Evolutionary conservation across 2,888 invertebrate species (phyloP), one percentile per base, ranked within the genome.

Genomic region (Notocelia uddmanniana): DNA sequence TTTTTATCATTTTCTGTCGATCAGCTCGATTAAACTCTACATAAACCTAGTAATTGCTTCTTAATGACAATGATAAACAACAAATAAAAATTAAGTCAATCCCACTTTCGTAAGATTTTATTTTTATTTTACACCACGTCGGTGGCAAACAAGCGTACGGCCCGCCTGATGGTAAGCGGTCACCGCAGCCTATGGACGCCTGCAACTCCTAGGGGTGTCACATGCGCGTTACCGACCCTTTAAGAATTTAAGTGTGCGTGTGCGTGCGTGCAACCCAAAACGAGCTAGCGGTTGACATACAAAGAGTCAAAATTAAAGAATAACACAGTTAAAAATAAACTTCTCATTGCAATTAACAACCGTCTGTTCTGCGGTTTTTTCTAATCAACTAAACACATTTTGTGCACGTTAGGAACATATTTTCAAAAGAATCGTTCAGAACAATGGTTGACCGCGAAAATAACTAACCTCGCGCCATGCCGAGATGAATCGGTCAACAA

Each of bases 401-500:
- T 71, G 75, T 78, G 79, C 75, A 75, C 74, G 73, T 77, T 75
- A 76, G 70, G 73, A 59, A 75, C 72, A 80, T 76, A 80, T 78
- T 74, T 78, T 81, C 80, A 83, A 81, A 81, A 81, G 74, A 74
- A 76, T 81, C 81, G 83, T 78, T 59, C 71, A 62, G 81, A 86
- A 87, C 86, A 89, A 88, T 88, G 80, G 84, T 79, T 76, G 79
- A 87, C 85, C 84, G 82, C 85, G 78, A 83, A 81, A 80, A 79
- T 83, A 84, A 80, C 78, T 73, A 71, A 63, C 18, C 60, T 23
- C 63, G 74, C 74, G 75, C 78, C 76, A 80, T 80, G 82, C 83
- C 85, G 84, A 83, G 80, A 82, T 83, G 81, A 84, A 85, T 83
- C 86, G 86, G 79, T 85, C 85, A 86, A 87, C 83, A 86, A 83